Conservation (phyloP, 2,797 vertebrate species). For the Phyllotis vaccarum region DNA sequence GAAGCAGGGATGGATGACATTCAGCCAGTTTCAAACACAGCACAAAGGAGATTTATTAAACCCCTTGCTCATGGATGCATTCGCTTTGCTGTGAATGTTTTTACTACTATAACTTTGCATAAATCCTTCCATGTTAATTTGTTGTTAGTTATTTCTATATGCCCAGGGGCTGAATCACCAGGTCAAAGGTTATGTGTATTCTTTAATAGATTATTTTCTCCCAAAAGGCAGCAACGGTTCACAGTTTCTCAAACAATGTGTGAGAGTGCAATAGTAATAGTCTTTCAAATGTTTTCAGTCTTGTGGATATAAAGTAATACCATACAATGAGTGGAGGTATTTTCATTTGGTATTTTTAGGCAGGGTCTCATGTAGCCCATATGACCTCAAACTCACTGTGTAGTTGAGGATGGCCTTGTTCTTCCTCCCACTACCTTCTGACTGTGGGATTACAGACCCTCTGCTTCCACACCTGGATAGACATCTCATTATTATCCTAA, state of each 20-base stretch:
- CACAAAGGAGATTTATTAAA: not conserved
- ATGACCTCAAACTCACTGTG: not conserved
- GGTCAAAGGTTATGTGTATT: not conserved
- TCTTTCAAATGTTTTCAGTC: slow-evolving; percentile 41
- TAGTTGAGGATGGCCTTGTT: not conserved
- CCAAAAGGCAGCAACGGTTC: slow-evolving; percentile 41
- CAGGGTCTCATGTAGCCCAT: not conserved
- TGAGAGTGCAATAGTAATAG: slow-evolving; percentile 10
- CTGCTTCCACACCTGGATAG: not conserved
- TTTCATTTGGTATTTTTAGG: not conserved
- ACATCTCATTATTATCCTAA: not conserved
- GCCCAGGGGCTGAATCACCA: not conserved
- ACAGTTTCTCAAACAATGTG: slow-evolving; percentile 48
- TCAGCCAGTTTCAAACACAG: too few relatives aligned
- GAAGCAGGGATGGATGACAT: not conserved
- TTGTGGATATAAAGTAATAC: not conserved
- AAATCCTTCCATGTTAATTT: not conserved
- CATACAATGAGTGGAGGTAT: not conserved
- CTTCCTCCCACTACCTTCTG: not conserved
- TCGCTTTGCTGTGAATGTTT: not conserved
- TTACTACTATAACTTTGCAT: slow-evolving; percentile 51
- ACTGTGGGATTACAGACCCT: not conserved
- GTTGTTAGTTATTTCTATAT: slow-evolving; percentile 59
- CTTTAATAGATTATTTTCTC: slow-evolving; percentile 26
- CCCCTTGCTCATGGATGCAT: not conserved